Conservation (phyloP, 2,888 invertebrate genomes). For the Epiblema foenella region DNA sequence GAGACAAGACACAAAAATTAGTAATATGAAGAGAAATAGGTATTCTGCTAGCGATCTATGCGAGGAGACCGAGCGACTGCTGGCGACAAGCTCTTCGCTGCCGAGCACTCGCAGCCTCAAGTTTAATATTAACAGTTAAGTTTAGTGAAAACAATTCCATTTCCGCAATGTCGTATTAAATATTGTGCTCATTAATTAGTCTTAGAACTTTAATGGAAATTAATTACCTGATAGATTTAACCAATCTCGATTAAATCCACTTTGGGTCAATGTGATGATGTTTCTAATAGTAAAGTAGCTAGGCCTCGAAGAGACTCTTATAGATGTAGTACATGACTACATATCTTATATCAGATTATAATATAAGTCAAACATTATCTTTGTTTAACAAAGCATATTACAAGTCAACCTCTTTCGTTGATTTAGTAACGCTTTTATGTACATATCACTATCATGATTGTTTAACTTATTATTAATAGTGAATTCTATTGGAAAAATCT, state of each 20-base stretch:
- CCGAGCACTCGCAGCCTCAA: constrained; percentile 88
- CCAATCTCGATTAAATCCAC: constrained; percentile 50
- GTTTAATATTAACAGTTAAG: constrained; percentile 79
- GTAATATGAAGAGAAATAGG: constrained; percentile 80
- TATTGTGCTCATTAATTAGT: constrained; percentile 76
- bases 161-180: constrained; percentile 53
- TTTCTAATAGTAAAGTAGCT: constrained; percentile 16
- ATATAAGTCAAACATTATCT: constrained; percentile 14
- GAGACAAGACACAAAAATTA: constrained; percentile 66
- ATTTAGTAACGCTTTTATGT: constrained; percentile 19
- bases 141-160: constrained; percentile 63
- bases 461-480: constrained; percentile 21
- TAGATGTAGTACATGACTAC: constrained; percentile 23
- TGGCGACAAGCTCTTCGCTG: constrained; percentile 82
- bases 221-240: constrained; percentile 57
- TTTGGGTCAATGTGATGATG: constrained; percentile 42
- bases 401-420: constrained; percentile 18
- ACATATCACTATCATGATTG: constrained; percentile 37
- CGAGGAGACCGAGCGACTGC: constrained; percentile 83
- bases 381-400: constrained; percentile 34
- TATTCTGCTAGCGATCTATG: constrained; percentile 89
- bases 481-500: constrained; percentile 24
- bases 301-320: constrained; percentile 39
- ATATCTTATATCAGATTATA: constrained; percentile 11
- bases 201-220: constrained; percentile 56